phyloP scores from a whole-genome alignment of 2,113 vertebrate species.

The Apodemus sylvaticus region DNA sequence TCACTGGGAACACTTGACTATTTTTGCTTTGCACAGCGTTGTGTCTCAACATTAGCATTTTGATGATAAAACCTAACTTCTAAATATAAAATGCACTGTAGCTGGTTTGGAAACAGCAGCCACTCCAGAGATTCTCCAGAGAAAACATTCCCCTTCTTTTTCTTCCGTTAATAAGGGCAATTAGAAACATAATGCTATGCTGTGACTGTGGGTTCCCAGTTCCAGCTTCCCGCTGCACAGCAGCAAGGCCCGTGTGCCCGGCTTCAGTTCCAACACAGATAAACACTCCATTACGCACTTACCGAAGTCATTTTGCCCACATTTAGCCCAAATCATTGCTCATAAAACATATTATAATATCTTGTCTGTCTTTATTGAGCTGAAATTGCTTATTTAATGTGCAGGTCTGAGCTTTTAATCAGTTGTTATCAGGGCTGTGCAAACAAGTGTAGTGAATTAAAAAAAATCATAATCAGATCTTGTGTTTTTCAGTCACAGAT shows the following conservation, averaged over 20 bases:
- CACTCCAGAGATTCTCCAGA: conserved; percentile 55
- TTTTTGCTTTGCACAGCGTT: background rate
- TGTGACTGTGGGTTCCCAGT: conserved; percentile 47
- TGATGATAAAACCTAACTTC: conserved; percentile 48
- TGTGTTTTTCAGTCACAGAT: conserved; percentile 46
- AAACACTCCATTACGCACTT: conserved; percentile 56
- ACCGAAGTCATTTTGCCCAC: conserved; percentile 44
- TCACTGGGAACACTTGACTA: background rate
- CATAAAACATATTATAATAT: conserved; percentile 48
- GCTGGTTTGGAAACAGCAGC: conserved; percentile 52
- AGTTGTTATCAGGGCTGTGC: conserved; percentile 46
- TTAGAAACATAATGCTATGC: conserved; percentile 58
- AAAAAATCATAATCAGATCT: conserved; percentile 36
- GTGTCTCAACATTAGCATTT: conserved; percentile 13
- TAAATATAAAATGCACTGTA: conserved; percentile 23
- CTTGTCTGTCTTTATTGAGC: conserved; percentile 49
- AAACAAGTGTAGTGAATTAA: conserved; percentile 55
- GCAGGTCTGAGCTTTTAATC: conserved; percentile 55
- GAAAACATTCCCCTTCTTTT: conserved; percentile 64
- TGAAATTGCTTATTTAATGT: conserved; percentile 61
- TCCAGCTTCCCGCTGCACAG: background rate
- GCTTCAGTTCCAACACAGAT: conserved; percentile 35
- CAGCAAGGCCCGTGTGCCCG: background rate
- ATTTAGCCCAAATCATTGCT: conserved; percentile 34
- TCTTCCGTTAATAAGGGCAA: conserved; percentile 74